phyloP scores from a whole-genome alignment of 30 jellyfish, hydroid and myxozoan genomes.

The Aurelia sp. region DNA sequence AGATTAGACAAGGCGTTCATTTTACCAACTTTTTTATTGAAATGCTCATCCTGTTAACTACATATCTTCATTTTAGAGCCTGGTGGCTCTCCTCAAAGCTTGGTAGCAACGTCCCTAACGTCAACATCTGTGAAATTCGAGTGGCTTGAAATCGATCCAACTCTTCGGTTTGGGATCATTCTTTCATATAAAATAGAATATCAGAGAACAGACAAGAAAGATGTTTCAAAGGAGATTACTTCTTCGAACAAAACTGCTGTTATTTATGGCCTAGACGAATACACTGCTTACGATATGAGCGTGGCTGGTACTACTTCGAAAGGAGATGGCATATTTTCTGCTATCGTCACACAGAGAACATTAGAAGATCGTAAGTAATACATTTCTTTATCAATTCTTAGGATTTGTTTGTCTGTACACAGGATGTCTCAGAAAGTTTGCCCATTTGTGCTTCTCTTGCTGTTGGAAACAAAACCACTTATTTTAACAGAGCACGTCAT shows the following conservation, averaged over 20 bases:
- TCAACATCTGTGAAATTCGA: constrained; percentile 9
- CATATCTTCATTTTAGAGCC: not conserved
- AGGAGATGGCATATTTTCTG: constrained; percentile 53
- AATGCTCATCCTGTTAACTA: no score
- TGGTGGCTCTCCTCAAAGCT: constrained; percentile 36
- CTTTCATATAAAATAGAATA: constrained; percentile 9
- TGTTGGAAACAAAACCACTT: no score
- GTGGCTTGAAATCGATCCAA: constrained; percentile 30
- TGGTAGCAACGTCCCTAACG: constrained; percentile 15
- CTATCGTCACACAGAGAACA: constrained; percentile 5
- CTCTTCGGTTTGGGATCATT: constrained; percentile 28
- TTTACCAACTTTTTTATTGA: no score
- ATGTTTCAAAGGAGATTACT: not conserved
- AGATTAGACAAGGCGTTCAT: no score
- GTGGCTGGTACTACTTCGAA: constrained; percentile 49
- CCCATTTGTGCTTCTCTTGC: no score
- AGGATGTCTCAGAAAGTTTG: no score
- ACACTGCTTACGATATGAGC: constrained; percentile 34
- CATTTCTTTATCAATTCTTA: no score
- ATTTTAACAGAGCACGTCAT: no score
- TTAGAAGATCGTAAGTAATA: constrained; percentile 17
- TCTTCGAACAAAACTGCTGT: not conserved
- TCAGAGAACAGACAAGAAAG: constrained; percentile 40
- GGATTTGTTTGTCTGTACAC: no score
- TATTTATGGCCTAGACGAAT: constrained; percentile 35